A percentile compares a stretch with the other conserved stretches of the same genome.
Evolutionary conservation across 2,113 vertebrate genomes (phyloP).

Genomic region (Pheucticus melanocephalus): DNA sequence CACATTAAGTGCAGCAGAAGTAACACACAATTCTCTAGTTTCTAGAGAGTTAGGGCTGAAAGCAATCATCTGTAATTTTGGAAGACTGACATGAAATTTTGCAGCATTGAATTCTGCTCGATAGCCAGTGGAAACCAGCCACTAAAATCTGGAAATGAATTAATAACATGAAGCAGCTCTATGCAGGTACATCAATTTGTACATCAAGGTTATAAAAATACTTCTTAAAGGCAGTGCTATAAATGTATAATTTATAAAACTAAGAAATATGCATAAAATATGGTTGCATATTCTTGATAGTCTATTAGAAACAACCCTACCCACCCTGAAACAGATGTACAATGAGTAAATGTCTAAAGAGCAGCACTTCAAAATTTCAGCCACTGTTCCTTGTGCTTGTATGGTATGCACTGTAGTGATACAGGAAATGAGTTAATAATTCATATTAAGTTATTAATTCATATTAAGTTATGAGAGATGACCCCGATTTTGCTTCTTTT

Average conservation of each 20-base stretch:
- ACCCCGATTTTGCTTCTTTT: neutral
- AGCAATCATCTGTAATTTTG: neutral
- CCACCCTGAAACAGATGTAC: neutral
- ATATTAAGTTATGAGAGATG: neutral
- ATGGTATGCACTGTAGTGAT: neutral
- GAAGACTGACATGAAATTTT: neutral
- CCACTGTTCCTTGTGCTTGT: neutral
- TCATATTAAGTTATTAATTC: neutral
- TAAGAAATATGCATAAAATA: neutral
- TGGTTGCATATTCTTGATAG: neutral
- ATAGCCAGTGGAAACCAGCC: neutral
- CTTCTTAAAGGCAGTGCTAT: neutral
- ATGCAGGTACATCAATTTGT: neutral
- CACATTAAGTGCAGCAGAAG: neutral
- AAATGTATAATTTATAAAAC: neutral
- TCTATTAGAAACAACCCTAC: neutral
- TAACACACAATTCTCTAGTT: neutral
- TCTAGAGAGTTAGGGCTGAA: neutral
- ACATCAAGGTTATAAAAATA: neutral
- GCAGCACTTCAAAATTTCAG: neutral
- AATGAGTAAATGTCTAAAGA: neutral
- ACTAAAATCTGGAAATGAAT: neutral
- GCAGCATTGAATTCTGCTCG: neutral
- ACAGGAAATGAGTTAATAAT: neutral
- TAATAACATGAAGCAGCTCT: neutral